Conservation (phyloP, 2,113 vertebrate species). For the Coryphaenoides rupestris region DNA sequence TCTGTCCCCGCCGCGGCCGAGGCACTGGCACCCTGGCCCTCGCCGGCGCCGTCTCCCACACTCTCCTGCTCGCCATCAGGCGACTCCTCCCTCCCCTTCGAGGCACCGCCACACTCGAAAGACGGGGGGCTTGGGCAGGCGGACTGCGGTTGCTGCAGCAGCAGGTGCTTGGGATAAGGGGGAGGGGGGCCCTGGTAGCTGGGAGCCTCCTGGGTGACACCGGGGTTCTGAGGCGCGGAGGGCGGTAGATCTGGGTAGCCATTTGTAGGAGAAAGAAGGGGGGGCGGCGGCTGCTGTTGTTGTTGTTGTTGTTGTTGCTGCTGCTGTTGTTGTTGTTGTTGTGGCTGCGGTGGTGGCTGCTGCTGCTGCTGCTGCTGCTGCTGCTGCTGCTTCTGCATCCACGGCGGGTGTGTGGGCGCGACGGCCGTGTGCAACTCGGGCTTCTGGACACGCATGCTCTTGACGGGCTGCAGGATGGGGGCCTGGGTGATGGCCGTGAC, state of each 20-base stretch:
- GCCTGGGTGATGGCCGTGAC: constrained; percentile 94
- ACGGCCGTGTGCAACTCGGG: constrained; percentile 93
- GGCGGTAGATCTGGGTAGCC: constrained; percentile 60
- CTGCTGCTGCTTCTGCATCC: constrained; percentile 73
- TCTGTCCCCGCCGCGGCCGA: constrained; percentile 73
- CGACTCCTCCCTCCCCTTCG: constrained; percentile 52
- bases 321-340: no score
- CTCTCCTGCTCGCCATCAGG: constrained; percentile 8
- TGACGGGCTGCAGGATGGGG: constrained; percentile 91
- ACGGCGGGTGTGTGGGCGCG: constrained; percentile 89
- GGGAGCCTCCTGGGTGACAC: constrained; percentile 57
- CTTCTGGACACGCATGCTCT: constrained; percentile 92
- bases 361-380: no score
- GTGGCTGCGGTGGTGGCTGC: no score
- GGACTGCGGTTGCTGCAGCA: constrained; percentile 72
- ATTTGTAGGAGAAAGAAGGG: constrained; percentile 33
- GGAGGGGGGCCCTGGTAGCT: constrained; percentile 83
- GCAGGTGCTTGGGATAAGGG: constrained; percentile 89
- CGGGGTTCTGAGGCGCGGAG: constrained; percentile 43
- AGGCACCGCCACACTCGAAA: constrained; percentile 49
- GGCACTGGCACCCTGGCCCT: constrained; percentile 59
- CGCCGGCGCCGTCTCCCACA: constrained; percentile 28
- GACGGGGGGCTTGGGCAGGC: constrained; percentile 64
- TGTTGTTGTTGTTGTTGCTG: no score
- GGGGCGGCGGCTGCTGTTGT: constrained; percentile 16